Base-by-base conservation (phyloP, 2,888 invertebrate genomes). In the Oscheius sp. region DNA sequence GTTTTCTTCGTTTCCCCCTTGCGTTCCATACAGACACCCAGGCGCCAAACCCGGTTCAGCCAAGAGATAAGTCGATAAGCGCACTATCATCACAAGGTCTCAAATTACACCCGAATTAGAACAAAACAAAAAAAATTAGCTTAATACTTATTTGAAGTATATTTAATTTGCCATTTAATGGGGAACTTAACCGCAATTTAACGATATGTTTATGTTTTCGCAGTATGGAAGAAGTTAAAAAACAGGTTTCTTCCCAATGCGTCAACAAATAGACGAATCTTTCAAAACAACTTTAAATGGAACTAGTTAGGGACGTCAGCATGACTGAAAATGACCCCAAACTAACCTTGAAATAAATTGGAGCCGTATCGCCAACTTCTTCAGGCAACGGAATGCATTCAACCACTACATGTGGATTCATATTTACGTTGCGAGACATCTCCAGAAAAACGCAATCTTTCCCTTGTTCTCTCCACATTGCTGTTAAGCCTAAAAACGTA, bases 391-490 rank as follows among this genome's bases (percentile, higher is more conserved):
- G 96, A 12, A 98, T 91, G 91, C 96, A 96, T 86, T 97, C 94
- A 64, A 97, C 91, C 52, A 91, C 91, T 92, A 96, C 93, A 89
- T 99, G 98, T 0, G 76, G 77, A 66, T 82, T 81, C 83, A 91
- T 91, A 76, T 93, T 91, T 27, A 94, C 90, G 86, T 92, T 92
- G 85, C 92, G 92, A 3, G 94, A 94, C 9, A 93, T 93, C 91
- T 98, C 98, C 90, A 94, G 94, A 89, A 97, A 96, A 1, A 98
- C 92, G 7, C 94, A 93, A 90, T 95, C 95, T 88, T 93, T 92
- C 66, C 93, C 92, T 49, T 80, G 75, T 58, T 76, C 92, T 0
- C 92, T 90, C 89, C 93, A 97, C 92, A 96, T 93, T 74, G 92
- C 91, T 0, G 93, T 93, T 12, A 98, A 89, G 0, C 93, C 81